A percentile compares a stretch with the other conserved stretches of the same genome.
These are phyloP conservation scores for Melipona quadrifasciata DNA, from an alignment of 1,140 invertebrate genomes.

Conservation along the genomic window DNA sequence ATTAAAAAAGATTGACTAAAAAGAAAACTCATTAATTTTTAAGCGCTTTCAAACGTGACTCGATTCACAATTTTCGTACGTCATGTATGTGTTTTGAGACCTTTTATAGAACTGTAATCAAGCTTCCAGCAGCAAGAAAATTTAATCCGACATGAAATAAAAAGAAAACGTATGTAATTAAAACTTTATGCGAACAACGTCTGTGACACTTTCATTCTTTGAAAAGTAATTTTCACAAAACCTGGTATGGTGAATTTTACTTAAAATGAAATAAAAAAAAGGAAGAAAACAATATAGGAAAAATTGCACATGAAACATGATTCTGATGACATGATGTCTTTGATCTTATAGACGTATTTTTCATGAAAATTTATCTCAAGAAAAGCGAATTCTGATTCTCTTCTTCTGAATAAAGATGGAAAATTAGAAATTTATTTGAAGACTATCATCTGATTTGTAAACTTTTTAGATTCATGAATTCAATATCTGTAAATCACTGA, in stretches of 20 bases:
- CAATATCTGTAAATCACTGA: too few relatives aligned
- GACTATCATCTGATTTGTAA: too few relatives aligned
- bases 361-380: background rate
- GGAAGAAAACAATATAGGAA: background rate
- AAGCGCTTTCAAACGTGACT: background rate
- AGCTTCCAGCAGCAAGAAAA: background rate
- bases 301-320: background rate
- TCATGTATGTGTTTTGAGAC: background rate
- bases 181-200: background rate
- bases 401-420: too few relatives aligned
- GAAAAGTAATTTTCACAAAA: background rate
- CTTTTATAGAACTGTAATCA: background rate
- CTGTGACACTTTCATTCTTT: background rate
- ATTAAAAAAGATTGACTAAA: background rate
- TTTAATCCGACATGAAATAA: background rate
- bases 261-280: background rate
- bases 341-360: background rate
- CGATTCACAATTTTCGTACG: background rate
- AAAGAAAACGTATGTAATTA: background rate
- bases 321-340: background rate
- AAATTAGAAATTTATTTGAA: background rate
- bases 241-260: accelerated
- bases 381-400: too few relatives aligned
- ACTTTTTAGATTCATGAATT: too few relatives aligned
- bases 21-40: background rate